These are phyloP conservation scores for Actinemys pallida DNA, from an alignment of 2,113 vertebrate species.

Conservation along the genomic window DNA sequence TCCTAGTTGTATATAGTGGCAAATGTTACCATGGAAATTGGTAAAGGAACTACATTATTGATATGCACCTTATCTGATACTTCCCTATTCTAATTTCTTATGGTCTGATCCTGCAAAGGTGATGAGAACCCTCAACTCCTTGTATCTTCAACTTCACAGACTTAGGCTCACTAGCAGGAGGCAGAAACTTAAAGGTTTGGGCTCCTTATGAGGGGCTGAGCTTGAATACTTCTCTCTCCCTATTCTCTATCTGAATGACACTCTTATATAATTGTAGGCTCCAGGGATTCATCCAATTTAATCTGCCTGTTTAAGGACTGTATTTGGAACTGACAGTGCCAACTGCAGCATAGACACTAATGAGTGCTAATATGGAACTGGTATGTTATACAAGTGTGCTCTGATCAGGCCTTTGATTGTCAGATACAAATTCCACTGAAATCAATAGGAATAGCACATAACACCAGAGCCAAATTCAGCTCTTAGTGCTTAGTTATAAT, in stretches of 20 bases:
- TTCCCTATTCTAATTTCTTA: not conserved
- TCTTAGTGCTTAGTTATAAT: no score
- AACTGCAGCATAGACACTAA: not conserved
- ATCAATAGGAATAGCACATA: not conserved
- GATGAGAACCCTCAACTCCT: not conserved
- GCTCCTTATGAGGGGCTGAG: not conserved
- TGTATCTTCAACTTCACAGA: not conserved
- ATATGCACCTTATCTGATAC: slow-evolving; percentile 17
- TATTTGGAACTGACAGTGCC: not conserved
- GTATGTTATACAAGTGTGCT: not conserved
- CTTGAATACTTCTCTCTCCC: not conserved
- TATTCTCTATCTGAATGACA: not conserved
- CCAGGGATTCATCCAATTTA: not conserved
- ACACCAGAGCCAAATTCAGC: not conserved
- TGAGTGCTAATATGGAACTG: not conserved
- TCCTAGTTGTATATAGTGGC: slow-evolving; percentile 32
- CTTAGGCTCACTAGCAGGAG: not conserved
- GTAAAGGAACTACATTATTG: slow-evolving; percentile 43
- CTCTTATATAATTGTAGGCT: not conserved
- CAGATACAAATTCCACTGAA: not conserved
- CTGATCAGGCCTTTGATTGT: not conserved
- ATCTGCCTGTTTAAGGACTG: not conserved
- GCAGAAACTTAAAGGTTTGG: not conserved
- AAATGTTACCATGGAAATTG: slow-evolving; percentile 47
- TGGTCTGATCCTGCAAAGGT: not conserved